These are phyloP conservation scores for Phalloptychus januarius DNA, from an alignment of 2,797 vertebrate genomes.

Conservation along the genomic window DNA sequence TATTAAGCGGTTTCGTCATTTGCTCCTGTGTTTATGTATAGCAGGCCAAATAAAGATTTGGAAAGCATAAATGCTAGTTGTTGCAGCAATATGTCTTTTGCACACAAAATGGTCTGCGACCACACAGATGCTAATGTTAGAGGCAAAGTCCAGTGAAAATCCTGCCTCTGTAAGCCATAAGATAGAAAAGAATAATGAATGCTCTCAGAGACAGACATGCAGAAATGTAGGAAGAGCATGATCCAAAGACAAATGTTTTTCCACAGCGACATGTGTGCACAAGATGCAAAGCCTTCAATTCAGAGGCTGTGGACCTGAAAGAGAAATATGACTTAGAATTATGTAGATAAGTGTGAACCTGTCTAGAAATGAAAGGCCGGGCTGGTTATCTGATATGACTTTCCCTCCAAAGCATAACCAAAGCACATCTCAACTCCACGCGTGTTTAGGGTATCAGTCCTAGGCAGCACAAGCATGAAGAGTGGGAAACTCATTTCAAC, in stretches of 20 bases:
- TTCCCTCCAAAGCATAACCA: slow-evolving; percentile 63
- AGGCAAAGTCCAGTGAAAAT: slow-evolving; percentile 3
- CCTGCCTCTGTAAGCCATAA: slow-evolving; percentile 13
- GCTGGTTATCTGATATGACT: slow-evolving; percentile 72
- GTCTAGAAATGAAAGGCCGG: slow-evolving; percentile 63
- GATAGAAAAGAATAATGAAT: slow-evolving; percentile 20
- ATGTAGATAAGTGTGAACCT: slow-evolving; percentile 69
- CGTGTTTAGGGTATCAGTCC: slow-evolving; percentile 69
- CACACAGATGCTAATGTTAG: slow-evolving; percentile 15
- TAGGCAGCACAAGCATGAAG: slow-evolving; percentile 49
- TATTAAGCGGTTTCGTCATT: not conserved
- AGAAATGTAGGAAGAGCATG: slow-evolving; percentile 29
- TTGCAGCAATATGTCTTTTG: not conserved
- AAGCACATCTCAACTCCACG: slow-evolving; percentile 62
- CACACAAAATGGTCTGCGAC: slow-evolving; percentile 16
- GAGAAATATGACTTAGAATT: slow-evolving; percentile 61
- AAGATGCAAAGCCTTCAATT: slow-evolving; percentile 35
- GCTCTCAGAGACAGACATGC: slow-evolving; percentile 8
- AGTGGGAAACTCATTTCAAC: slow-evolving; percentile 71
- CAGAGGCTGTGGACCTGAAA: slow-evolving; percentile 52
- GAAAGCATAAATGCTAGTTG: too few species aligned
- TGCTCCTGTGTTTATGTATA: not conserved
- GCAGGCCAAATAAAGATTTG: not conserved
- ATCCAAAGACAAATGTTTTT: slow-evolving; percentile 47
- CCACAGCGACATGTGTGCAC: slow-evolving; percentile 46